Conservation (phyloP, 2,888 invertebrate genomes). For the Phyllotreta cruciferae region DNA sequence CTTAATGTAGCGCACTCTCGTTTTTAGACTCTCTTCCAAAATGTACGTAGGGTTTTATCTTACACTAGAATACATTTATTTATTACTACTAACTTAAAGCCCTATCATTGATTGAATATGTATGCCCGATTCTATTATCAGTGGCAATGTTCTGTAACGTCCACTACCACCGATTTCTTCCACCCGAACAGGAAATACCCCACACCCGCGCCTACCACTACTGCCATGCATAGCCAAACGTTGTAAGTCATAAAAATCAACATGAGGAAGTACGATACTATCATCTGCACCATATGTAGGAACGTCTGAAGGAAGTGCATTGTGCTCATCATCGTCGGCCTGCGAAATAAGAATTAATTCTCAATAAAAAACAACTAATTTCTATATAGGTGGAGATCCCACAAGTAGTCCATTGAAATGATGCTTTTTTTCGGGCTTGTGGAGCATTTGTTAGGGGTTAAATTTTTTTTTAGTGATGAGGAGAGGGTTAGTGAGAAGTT, state of each 20-base stretch:
- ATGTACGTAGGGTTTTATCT: constrained; percentile 17
- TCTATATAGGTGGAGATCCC: not conserved
- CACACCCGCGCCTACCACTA: constrained; percentile 85
- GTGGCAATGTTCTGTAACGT: constrained; percentile 96
- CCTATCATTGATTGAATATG: constrained; percentile 33
- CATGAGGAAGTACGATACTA: constrained; percentile 93
- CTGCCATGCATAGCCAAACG: constrained; percentile 89
- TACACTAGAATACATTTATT: constrained; percentile 22
- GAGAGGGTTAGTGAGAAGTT: no score
- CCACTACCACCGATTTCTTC: constrained; percentile 92
- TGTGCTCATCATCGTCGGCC: constrained; percentile 82
- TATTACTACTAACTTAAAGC: constrained; percentile 32
- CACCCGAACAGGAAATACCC: constrained; percentile 96
- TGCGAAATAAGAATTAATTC: constrained; percentile 60
- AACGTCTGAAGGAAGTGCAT: constrained; percentile 87
- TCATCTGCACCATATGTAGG: constrained; percentile 88
- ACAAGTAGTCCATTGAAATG: not conserved
- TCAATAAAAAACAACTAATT: not conserved
- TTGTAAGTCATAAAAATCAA: constrained; percentile 98
- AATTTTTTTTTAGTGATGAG: no score
- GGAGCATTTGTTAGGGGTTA: no score
- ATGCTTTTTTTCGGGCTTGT: no score
- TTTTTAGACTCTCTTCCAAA: constrained; percentile 19
- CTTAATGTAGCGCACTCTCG: constrained; percentile 1
- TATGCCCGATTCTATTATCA: constrained; percentile 56